phyloP scores from a whole-genome alignment of 2,888 invertebrate genomes.

The Dasypogon diadema region DNA sequence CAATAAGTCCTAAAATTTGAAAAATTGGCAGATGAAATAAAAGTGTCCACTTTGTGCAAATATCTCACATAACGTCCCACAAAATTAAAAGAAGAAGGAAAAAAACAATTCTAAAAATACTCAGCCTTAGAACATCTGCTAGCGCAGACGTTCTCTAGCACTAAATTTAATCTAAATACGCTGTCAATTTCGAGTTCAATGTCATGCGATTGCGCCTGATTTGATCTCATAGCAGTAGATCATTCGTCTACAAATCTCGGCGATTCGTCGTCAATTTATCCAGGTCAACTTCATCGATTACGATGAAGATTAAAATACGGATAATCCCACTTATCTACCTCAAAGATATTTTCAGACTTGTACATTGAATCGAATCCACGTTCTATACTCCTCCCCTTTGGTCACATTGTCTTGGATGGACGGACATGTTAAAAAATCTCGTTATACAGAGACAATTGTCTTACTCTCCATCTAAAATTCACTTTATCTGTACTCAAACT shows the following conservation, averaged over 20 bases:
- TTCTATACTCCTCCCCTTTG: background rate
- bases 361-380: background rate
- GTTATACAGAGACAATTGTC: conserved; percentile 29
- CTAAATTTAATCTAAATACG: background rate
- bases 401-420: background rate
- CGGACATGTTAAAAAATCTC: conserved; percentile 18
- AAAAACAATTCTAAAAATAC: conserved; percentile 22
- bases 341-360: background rate
- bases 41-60: no score
- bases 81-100: no score
- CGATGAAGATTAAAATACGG: background rate
- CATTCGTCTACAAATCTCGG: background rate
- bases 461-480: conserved; percentile 38
- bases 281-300: background rate
- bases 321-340: conserved; percentile 35
- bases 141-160: background rate
- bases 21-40: no score
- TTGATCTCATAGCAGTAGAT: background rate
- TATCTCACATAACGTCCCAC: no score
- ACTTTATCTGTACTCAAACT: conserved; percentile 37
- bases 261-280: conserved; percentile 18
- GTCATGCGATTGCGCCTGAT: background rate
- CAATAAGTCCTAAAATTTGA: no score
- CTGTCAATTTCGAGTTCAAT: background rate
- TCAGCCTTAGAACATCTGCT: conserved; percentile 4